These are phyloP conservation scores for Sphaeramia orbicularis DNA, from an alignment of 2,797 vertebrate species.

Conservation along the genomic window DNA sequence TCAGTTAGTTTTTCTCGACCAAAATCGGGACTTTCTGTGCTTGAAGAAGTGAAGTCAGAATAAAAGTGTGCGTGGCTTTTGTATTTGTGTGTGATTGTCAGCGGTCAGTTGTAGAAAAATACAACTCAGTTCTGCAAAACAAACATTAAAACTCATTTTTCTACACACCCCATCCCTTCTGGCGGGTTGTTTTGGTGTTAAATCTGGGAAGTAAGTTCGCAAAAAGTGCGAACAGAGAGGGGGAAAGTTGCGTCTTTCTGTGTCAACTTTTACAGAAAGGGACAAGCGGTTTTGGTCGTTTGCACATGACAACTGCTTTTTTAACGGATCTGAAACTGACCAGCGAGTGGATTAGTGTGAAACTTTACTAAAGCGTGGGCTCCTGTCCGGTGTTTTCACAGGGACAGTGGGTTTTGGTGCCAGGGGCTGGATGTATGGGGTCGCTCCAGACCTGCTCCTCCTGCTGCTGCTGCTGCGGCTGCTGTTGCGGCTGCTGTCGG, in stretches of 20 bases:
- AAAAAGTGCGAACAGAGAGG: constrained; percentile 27
- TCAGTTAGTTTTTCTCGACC: constrained; percentile 60
- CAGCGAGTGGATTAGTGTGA: constrained; percentile 8
- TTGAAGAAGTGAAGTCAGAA: neutral
- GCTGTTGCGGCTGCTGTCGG: constrained; percentile 37
- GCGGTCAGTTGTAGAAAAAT: neutral
- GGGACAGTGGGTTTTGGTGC: neutral
- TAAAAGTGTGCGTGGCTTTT: constrained; percentile 17
- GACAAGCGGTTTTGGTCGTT: neutral
- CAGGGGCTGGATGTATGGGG: constrained; percentile 23
- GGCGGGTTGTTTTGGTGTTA: neutral
- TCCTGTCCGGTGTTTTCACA: constrained; percentile 32
- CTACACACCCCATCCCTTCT: neutral
- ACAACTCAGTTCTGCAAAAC: neutral
- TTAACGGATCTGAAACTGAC: neutral
- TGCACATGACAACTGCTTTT: neutral
- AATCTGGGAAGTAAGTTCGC: neutral
- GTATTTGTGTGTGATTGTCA: constrained; percentile 20
- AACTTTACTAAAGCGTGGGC: constrained; percentile 41
- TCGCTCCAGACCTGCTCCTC: constrained; percentile 56
- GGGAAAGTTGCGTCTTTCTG: constrained; percentile 53
- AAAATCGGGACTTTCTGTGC: constrained; percentile 31
- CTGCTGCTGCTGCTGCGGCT: constrained; percentile 29
- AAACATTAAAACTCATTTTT: neutral
- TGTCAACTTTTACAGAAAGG: constrained; percentile 45